Conservation (phyloP, 2,888 invertebrate genomes). For the Blera fallax region DNA sequence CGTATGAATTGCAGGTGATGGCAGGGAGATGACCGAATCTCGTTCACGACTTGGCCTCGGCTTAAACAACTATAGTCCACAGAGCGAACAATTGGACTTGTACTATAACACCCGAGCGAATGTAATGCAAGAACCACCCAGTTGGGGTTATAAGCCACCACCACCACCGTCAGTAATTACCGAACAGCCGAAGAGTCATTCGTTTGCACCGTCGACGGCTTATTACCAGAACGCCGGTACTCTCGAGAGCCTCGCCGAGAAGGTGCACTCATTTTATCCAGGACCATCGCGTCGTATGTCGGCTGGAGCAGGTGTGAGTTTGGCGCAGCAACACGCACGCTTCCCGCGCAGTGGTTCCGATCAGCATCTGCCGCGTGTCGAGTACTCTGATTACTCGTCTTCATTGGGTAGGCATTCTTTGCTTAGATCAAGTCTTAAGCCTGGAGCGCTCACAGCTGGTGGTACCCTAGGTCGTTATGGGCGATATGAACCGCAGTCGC, state of each 20-base stretch:
- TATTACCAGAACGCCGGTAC: slow-evolving; percentile 92
- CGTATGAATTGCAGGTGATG: slow-evolving; percentile 85
- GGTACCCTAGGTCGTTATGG: slow-evolving; percentile 85
- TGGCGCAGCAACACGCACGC: slow-evolving; percentile 80
- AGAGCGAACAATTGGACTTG: slow-evolving; percentile 87
- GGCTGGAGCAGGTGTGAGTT: slow-evolving; percentile 83
- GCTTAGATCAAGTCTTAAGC: slow-evolving; percentile 90
- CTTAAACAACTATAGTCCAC: slow-evolving; percentile 86
- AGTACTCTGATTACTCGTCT: slow-evolving; percentile 92
- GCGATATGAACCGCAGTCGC: slow-evolving; percentile 83
- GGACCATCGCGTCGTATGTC: slow-evolving; percentile 85
- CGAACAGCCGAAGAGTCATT: slow-evolving; percentile 93
- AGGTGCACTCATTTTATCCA: slow-evolving; percentile 94
- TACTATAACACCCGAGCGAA: slow-evolving; percentile 90
- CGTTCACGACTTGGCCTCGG: slow-evolving; percentile 89
- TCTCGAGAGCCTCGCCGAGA: slow-evolving; percentile 94
- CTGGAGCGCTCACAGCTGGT: slow-evolving; percentile 82
- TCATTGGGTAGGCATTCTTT: slow-evolving; percentile 90
- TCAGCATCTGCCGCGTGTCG: slow-evolving; percentile 93
- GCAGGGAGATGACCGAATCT: slow-evolving; percentile 90
- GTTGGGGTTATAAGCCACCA: slow-evolving; percentile 82
- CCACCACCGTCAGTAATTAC: slow-evolving; percentile 93
- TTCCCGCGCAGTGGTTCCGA: slow-evolving; percentile 95
- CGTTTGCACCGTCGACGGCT: slow-evolving; percentile 88
- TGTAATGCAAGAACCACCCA: slow-evolving; percentile 82